Base-by-base conservation (phyloP, 2,113 vertebrate genomes). In the Elephantulus edwardii region DNA sequence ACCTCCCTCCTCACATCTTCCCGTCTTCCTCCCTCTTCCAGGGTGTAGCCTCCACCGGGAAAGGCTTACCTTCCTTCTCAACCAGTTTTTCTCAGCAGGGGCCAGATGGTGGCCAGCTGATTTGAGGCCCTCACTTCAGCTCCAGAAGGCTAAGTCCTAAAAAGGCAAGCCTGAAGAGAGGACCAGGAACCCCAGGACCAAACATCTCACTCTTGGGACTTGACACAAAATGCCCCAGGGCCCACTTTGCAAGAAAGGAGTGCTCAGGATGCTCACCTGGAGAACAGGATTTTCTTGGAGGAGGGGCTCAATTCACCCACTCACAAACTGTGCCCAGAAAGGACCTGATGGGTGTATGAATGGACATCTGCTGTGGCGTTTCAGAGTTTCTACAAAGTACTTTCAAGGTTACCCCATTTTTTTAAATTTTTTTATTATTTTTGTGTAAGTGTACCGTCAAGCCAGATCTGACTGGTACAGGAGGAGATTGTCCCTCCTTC, bases 321-420 rank as follows among this genome's bases (percentile, higher is more conserved):
- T 58, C 26, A 26, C 30, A 35, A 33, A n/a, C 22, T 33, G 48
- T 3, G 54, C 50, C 68, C 33, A 19, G 8, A 50, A 77, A 40
- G 52, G 60, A 9, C 16, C 50, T 1, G 2, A 5, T 2, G 70
- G 66, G 28, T 16, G 8, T 12, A 5, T 35, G 44, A 9, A 46
- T 33, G 9, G 17, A 22, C 7, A 17, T 22, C 50, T 48, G 9
- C 13, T 0, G 2, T 26, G 33, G 48, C 16, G 6, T n/a, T 35
- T 56, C n/a, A 16, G 13, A 48, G 66, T 64, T 48, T 62, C 44
- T 48, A 8, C 33, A 54, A 70, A 17, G 50, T 13, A 8, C 24
- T 42, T 56, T n/a, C n/a, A 52, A 14, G 16, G 28, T 80, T 20
- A 10, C 5, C 28, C 58, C n/a, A 48, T 42, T 81, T 85, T 56